A percentile compares a stretch with the other conserved stretches of the same genome.
phyloP scores from a whole-genome alignment of 2,797 vertebrate species.

The Schizothorax lantsangensis region DNA sequence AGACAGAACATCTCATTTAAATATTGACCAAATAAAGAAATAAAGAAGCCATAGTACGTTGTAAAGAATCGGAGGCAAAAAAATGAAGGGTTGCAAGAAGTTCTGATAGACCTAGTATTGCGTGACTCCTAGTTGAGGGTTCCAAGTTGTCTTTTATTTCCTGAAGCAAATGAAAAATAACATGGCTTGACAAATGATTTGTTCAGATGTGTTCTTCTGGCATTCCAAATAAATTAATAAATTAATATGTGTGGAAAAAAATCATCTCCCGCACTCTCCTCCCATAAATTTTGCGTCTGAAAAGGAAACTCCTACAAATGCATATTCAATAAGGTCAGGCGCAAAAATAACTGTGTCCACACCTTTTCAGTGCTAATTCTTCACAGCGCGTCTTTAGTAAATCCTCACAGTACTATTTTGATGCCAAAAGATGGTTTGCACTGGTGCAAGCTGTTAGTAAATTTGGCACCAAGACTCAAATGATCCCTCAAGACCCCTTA shows the following conservation, averaged over 20 bases:
- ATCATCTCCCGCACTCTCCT: background rate
- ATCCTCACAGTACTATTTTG: background rate
- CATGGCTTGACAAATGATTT: background rate
- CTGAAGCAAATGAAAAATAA: background rate
- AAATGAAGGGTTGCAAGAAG: background rate
- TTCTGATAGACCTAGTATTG: background rate
- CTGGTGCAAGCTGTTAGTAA: background rate
- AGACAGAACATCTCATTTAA: background rate
- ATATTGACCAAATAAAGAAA: background rate
- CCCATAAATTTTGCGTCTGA: background rate
- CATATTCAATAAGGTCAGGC: background rate
- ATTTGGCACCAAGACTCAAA: background rate
- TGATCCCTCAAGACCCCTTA: background rate
- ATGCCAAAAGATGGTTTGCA: background rate
- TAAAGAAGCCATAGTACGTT: background rate
- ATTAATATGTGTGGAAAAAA: background rate
- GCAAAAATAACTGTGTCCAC: background rate
- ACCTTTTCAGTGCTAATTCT: background rate
- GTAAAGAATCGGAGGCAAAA: background rate
- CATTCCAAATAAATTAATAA: background rate
- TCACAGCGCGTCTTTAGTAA: background rate
- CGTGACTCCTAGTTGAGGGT: background rate
- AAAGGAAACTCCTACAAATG: background rate
- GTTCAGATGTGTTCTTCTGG: background rate
- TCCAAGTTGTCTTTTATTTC: background rate